A percentile compares a stretch with the other conserved stretches of the same genome.
phyloP scores from a whole-genome alignment of 2,888 invertebrate species.

The Scrobipalpa costella region DNA sequence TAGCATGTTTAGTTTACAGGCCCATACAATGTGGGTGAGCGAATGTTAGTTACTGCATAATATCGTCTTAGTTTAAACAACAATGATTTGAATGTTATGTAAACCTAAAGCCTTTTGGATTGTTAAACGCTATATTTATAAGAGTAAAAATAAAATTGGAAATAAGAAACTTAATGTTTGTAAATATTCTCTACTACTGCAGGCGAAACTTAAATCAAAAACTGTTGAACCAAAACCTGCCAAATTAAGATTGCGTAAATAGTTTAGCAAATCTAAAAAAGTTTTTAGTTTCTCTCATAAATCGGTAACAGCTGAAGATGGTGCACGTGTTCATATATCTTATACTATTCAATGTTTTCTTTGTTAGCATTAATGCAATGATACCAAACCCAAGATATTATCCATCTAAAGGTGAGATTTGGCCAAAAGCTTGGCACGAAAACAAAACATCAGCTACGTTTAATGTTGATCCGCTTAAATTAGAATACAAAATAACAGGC shows the following conservation, averaged over 20 bases:
- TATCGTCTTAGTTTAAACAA: no score
- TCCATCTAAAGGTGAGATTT: not conserved
- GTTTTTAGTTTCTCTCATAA: not conserved
- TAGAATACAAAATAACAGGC: not conserved
- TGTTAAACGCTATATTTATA: no score
- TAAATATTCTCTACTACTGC: no score
- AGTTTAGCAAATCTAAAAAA: not conserved
- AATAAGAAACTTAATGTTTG: no score
- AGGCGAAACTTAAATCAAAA: no score
- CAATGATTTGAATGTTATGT: no score
- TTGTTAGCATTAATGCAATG: not conserved
- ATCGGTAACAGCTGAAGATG: not conserved
- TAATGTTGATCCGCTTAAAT: not conserved
- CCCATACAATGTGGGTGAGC: no score
- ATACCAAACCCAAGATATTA: not conserved
- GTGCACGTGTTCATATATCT: not conserved
- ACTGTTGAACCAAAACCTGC: no score
- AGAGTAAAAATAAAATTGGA: no score
- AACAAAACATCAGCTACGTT: conserved; percentile 42
- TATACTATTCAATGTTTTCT: not conserved
- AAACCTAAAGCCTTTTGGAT: no score
- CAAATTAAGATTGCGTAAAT: not conserved
- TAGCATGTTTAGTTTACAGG: no score
- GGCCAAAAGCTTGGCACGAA: not conserved
- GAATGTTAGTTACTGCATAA: no score